Evolutionary conservation across 2,888 invertebrate genomes (phyloP), one percentile per base, ranked within the genome.

Genomic region (Callimorpha dominula): DNA sequence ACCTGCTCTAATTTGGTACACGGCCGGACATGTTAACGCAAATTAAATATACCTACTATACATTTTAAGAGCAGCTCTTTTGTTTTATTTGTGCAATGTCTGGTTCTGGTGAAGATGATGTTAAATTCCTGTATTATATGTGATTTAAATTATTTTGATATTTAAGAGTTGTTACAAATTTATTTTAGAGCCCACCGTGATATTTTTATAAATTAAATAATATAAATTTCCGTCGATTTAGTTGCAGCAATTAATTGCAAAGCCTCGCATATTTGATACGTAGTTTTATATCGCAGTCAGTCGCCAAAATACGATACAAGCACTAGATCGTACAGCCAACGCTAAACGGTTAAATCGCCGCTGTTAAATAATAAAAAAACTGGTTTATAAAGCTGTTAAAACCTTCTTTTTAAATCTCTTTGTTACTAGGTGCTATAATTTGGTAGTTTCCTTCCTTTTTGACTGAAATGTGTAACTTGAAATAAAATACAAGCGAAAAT

Each of bases 1-100:
- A 57, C 43, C 14, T 60, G 20, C 63, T 72, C 52, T 75, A 78
- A 77, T 78, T 74, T 62, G 50, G 64, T 15, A 62, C 76, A 72
- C 64, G 76, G 74, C 72, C 49, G 17, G 0, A 40, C 52, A 49
- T 70, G 66, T 67, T 57, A 71, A 64, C 46, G 49, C 40, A 62
- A 62, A 20, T 4, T 15, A 62, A 17, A n/a, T 65, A 50, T 5
- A 46, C 42, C 17, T 17, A 8, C 1, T 17, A 6, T n/a, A 17
- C 20, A 60, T 60, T 15, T 54, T n/a, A n/a, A 54, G n/a, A 54
- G 6, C 0, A 54, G 0, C 54, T n/a, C 17, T 9, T 54, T 6
- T 54, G 5, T 54, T 31, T 1, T 31, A 31, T 31, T 31, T 31
- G 31, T 31, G 31, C 1, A 1, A 1, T 31, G 31, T 31, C 31